Evolutionary conservation across 2,113 vertebrate species (phyloP).

Genomic region (Ammodytes dubius): DNA sequence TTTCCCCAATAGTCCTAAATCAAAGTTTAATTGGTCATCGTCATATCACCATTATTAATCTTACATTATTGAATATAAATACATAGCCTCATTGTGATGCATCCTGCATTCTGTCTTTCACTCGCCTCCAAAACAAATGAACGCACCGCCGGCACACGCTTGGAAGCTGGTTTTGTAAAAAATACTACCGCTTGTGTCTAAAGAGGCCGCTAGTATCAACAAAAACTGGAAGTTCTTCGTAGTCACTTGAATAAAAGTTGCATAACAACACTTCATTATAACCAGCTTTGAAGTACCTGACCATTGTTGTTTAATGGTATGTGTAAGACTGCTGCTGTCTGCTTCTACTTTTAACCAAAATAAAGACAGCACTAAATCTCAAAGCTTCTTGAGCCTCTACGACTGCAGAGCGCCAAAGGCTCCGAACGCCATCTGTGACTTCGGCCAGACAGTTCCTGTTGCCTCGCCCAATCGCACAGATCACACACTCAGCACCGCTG

Average conservation of each 20-base stretch:
- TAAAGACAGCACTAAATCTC: constrained; percentile 39
- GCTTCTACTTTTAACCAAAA: constrained; percentile 52
- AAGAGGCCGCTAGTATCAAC: too few relatives aligned
- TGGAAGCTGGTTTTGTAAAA: too few relatives aligned
- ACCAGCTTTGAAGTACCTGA: constrained; percentile 20
- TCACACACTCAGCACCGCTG: constrained; percentile 46
- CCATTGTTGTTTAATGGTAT: neutral
- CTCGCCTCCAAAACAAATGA: too few relatives aligned
- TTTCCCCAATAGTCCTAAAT: too few relatives aligned
- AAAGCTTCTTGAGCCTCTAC: constrained; percentile 48
- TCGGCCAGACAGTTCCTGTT: constrained; percentile 60
- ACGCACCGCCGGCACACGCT: too few relatives aligned
- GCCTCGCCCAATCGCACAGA: constrained; percentile 29
- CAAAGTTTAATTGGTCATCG: too few relatives aligned
- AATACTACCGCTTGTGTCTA: too few relatives aligned
- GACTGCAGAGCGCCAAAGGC: constrained; percentile 66
- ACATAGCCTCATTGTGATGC: too few relatives aligned
- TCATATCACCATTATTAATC: too few relatives aligned
- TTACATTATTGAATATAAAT: too few relatives aligned
- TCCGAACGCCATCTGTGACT: constrained; percentile 75
- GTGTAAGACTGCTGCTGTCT: constrained; percentile 23
- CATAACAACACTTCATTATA: neutral
- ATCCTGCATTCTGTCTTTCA: too few relatives aligned
- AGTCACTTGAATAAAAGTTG: neutral
- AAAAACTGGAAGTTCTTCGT: too few relatives aligned